A percentile compares a stretch with the other conserved stretches of the same genome.
Evolutionary conservation across 2,888 invertebrate species (phyloP).

Genomic region (Deilephila elpenor): DNA sequence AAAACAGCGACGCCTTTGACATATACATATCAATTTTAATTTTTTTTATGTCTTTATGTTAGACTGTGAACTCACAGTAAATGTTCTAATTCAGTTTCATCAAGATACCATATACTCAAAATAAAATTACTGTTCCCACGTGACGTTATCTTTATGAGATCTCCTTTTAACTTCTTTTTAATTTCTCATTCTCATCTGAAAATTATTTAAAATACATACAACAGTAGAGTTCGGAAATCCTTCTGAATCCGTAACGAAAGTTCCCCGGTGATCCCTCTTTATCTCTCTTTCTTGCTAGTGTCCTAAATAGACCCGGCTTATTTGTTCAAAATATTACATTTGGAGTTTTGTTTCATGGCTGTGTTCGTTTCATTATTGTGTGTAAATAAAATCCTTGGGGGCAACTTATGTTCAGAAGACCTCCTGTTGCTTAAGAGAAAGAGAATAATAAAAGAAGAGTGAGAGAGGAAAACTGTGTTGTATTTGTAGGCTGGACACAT

Average conservation of each 20-base stretch:
- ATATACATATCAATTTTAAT: too few relatives aligned
- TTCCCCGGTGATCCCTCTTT: slow-evolving; percentile 24
- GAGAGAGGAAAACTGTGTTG: too few relatives aligned
- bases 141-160: not conserved
- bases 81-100: too few relatives aligned
- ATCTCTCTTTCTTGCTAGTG: not conserved
- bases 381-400: not conserved
- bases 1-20: too few relatives aligned
- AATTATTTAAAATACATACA: slow-evolving; percentile 18
- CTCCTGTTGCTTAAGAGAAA: not conserved
- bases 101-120: too few relatives aligned
- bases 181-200: slow-evolving; percentile 1
- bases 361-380: not conserved
- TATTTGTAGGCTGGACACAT: too few relatives aligned
- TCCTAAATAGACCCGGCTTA: slow-evolving; percentile 28
- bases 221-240: slow-evolving; percentile 27
- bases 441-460: too few relatives aligned
- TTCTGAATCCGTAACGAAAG: slow-evolving; percentile 28
- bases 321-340: slow-evolving; percentile 17
- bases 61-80: too few relatives aligned
- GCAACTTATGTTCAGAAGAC: not conserved
- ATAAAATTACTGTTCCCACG: too few relatives aligned
- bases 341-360: not conserved
- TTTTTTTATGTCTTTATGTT: too few relatives aligned
- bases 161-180: not conserved